Percentiles rank a stretch among this genome's conserved stretches.
phyloP scores from a whole-genome alignment of 2,113 vertebrate species.

The Psettodes erumei region DNA sequence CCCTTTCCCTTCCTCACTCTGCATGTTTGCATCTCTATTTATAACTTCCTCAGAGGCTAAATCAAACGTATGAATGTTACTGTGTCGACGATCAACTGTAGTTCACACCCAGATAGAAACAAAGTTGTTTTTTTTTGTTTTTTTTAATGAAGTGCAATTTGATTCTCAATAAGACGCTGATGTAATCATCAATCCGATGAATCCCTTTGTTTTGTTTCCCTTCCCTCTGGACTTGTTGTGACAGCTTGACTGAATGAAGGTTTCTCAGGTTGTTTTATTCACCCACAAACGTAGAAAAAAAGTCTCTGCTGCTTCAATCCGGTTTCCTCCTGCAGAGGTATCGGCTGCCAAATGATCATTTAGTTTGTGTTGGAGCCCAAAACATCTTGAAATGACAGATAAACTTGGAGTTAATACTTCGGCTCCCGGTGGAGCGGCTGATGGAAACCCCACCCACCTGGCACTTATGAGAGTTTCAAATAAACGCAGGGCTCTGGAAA shows the following conservation, averaged over 20 bases:
- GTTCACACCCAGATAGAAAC: constrained; percentile 8
- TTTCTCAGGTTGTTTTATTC: constrained; percentile 31
- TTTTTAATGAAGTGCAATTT: constrained; percentile 47
- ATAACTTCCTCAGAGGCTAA: constrained; percentile 20
- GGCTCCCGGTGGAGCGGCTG: not conserved
- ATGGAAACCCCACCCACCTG: no score
- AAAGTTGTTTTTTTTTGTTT: not conserved
- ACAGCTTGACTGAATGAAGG: constrained; percentile 29
- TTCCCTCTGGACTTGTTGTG: constrained; percentile 38
- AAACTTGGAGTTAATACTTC: not conserved
- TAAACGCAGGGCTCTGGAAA: no score
- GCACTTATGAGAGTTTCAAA: not conserved
- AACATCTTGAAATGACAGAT: not conserved
- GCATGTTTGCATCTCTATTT: constrained; percentile 37
- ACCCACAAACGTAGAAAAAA: constrained; percentile 16
- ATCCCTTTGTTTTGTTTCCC: not conserved
- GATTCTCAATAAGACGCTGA: constrained; percentile 40
- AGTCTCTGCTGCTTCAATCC: not conserved
- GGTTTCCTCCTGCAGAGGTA: not conserved
- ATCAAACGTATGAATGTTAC: constrained; percentile 43
- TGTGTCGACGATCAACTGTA: constrained; percentile 30
- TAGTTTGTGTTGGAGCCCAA: not conserved
- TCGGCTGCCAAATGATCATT: not conserved
- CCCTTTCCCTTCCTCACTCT: constrained; percentile 3
- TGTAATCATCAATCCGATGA: constrained; percentile 4